Percentiles rank a stretch among this genome's conserved stretches.
Evolutionary conservation across 2,113 vertebrate species (phyloP).

Genomic region (Emydura subglobosa): DNA sequence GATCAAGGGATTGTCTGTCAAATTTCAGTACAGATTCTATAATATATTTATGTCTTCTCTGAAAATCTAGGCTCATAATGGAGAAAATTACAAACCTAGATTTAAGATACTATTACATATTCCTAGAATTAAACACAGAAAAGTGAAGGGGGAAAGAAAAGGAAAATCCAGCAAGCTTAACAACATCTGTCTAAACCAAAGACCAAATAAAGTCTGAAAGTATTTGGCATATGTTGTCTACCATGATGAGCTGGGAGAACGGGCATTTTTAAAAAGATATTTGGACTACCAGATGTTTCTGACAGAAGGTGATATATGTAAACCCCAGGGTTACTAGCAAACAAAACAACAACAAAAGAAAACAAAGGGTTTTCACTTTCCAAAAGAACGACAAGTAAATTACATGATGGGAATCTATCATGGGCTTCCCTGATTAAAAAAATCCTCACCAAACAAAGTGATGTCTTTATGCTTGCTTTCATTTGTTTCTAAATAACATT

Average conservation of each 20-base stretch:
- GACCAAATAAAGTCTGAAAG: neutral
- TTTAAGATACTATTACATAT: neutral
- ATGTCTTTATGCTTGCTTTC: neutral
- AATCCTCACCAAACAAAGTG: neutral
- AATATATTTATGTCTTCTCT: neutral
- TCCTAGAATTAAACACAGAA: neutral
- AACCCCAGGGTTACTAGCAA: neutral
- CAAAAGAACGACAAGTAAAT: neutral
- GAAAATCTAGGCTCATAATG: neutral
- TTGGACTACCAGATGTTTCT: neutral
- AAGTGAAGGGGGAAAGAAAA: neutral
- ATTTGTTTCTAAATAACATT: neutral
- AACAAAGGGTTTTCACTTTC: neutral
- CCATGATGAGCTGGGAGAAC: neutral
- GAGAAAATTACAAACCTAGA: neutral
- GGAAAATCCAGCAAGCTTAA: neutral
- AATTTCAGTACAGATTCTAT: neutral
- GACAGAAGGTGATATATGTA: neutral
- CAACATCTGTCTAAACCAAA: accelerated
- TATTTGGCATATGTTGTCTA: neutral
- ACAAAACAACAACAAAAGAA: neutral
- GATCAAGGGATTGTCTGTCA: neutral
- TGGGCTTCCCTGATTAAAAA: neutral
- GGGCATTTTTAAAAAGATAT: neutral
- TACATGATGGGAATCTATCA: accelerated